These are phyloP conservation scores for Cheilosia variabilis DNA, from an alignment of 2,888 invertebrate genomes.

Conservation along the genomic window DNA sequence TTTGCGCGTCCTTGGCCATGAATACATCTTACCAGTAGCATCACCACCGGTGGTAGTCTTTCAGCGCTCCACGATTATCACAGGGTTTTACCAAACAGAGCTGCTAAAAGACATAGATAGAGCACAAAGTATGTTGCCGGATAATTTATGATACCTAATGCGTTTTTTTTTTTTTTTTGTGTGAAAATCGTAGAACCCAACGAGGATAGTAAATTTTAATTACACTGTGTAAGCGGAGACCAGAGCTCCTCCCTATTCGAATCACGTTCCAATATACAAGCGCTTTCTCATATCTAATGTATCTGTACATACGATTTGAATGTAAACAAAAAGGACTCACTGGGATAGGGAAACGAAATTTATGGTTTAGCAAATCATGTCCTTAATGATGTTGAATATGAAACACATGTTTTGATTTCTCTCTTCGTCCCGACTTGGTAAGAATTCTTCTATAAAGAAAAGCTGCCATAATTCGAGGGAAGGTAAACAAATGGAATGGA, in stretches of 20 bases:
- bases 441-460: slow-evolving; percentile 32
- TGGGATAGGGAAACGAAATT: neutral
- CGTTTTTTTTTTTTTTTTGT: slow-evolving; percentile 5
- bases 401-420: slow-evolving; percentile 27
- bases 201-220: slow-evolving; percentile 63
- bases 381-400: slow-evolving; percentile 37
- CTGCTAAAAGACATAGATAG: slow-evolving; percentile 6
- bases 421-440: neutral
- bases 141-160: slow-evolving; percentile 46
- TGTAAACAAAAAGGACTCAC: slow-evolving; percentile 22
- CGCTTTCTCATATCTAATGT: neutral
- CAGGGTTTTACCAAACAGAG: neutral
- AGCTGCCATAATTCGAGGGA: slow-evolving; percentile 58
- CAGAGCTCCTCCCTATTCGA: neutral
- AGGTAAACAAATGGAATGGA: slow-evolving; percentile 66
- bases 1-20: slow-evolving; percentile 15
- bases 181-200: neutral
- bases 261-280: slow-evolving; percentile 40
- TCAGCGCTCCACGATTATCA: neutral
- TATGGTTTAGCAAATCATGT: slow-evolving; percentile 45
- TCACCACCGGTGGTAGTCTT: slow-evolving; percentile 37
- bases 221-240: slow-evolving; percentile 16
- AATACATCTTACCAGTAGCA: slow-evolving; percentile 52
- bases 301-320: neutral
- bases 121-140: neutral